These are phyloP conservation scores for Thymelicus sylvestris DNA, from an alignment of 2,888 invertebrate genomes.

Conservation along the genomic window DNA sequence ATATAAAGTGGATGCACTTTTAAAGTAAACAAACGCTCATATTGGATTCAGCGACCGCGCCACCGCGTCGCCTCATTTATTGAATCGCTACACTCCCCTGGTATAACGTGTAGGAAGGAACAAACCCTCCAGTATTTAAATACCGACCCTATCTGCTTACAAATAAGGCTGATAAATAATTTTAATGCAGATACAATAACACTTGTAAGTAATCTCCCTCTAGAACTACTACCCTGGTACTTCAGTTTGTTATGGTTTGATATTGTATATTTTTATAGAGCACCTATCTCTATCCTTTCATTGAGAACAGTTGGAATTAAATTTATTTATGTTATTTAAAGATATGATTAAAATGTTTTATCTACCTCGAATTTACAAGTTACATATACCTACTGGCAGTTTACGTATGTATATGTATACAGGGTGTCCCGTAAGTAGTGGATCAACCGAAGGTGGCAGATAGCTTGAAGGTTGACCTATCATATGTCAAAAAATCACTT, in stretches of 20 bases:
- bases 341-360: no score
- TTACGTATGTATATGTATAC: no score
- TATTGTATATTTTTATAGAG: neutral
- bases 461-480: no score
- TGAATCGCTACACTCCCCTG: slow-evolving; percentile 45
- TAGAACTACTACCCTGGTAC: slow-evolving; percentile 12
- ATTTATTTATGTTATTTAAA: no score
- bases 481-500: no score
- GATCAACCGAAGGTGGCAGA: no score
- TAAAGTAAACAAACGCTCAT: slow-evolving; percentile 45
- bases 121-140: neutral
- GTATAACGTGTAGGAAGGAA: neutral
- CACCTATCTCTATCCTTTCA: no score
- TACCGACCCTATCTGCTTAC: neutral
- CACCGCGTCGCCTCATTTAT: slow-evolving; percentile 48
- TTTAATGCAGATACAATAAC: slow-evolving; percentile 5
- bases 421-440: no score
- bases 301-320: no score
- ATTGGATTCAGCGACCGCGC: slow-evolving; percentile 43
- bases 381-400: no score
- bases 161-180: neutral
- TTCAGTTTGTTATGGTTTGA: slow-evolving; percentile 9
- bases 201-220: slow-evolving; percentile 12
- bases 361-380: no score
- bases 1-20: slow-evolving; percentile 42